phyloP scores from a whole-genome alignment of 2,797 vertebrate species.

The Enteromius viviparus region DNA sequence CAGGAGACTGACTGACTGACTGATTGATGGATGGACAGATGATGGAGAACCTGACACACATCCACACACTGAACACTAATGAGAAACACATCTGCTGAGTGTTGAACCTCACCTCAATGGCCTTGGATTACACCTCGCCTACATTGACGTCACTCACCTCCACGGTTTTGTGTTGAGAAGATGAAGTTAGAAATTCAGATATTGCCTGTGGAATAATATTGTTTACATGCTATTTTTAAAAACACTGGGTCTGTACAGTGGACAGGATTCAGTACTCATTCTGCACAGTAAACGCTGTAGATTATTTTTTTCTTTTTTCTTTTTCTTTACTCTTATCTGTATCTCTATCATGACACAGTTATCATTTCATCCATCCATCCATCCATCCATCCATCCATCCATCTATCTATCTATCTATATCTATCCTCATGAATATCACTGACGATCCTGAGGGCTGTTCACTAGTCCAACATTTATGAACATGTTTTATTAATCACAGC shows the following conservation, averaged over 20 bases:
- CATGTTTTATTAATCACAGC: constrained; percentile 56
- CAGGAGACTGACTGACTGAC: neutral
- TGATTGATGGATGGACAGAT: neutral
- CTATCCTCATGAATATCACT: neutral
- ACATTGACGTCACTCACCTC: neutral
- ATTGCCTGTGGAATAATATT: neutral
- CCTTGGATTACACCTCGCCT: neutral
- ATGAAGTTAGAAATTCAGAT: neutral
- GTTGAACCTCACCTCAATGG: neutral
- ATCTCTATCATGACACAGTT: neutral
- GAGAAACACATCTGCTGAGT: neutral
- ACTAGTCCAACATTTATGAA: constrained; percentile 50
- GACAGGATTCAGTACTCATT: neutral
- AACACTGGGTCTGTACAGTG: neutral
- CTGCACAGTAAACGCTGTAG: neutral
- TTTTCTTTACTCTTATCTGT: too few species aligned
- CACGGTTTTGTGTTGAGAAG: neutral
- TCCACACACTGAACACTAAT: constrained; percentile 1
- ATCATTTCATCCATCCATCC: neutral
- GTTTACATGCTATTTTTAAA: neutral
- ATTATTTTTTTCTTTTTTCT: too few species aligned
- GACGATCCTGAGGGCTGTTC: constrained; percentile 20
- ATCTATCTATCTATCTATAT: rapidly evolving
- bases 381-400: neutral
- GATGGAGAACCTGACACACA: neutral